phyloP scores from a whole-genome alignment of 2,797 vertebrate species.

The Fundulus diaphanus region DNA sequence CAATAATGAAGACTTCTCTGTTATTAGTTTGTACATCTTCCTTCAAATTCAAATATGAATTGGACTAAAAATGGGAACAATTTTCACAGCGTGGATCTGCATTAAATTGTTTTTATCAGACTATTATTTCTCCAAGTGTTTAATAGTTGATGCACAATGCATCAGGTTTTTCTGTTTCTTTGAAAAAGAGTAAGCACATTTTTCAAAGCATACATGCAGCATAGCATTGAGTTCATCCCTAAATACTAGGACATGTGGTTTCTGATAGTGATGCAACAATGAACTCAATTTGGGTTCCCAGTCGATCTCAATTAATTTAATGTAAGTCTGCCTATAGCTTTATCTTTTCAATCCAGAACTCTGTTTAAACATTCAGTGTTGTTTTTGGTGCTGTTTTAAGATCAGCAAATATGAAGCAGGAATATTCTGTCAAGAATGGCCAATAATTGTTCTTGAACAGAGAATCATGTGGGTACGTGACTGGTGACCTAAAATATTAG shows the following conservation, averaged over 20 bases:
- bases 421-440: neutral
- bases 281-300: neutral
- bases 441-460: neutral
- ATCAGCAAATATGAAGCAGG: no score
- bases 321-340: neutral
- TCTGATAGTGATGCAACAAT: neutral
- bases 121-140: neutral
- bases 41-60: no score
- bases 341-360: no score
- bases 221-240: neutral
- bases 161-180: neutral
- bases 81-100: neutral
- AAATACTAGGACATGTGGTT: neutral
- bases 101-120: neutral
- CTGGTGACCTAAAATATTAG: neutral
- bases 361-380: no score
- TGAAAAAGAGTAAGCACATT: neutral
- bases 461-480: neutral
- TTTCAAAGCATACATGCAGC: neutral
- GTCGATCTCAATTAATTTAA: neutral
- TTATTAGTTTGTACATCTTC: no score
- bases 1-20: no score
- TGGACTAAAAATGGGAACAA: no score
- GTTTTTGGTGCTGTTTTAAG: no score
- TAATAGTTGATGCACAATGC: neutral